These are phyloP conservation scores for Pheosia tremula DNA, from an alignment of 2,888 invertebrate species.

Conservation along the genomic window DNA sequence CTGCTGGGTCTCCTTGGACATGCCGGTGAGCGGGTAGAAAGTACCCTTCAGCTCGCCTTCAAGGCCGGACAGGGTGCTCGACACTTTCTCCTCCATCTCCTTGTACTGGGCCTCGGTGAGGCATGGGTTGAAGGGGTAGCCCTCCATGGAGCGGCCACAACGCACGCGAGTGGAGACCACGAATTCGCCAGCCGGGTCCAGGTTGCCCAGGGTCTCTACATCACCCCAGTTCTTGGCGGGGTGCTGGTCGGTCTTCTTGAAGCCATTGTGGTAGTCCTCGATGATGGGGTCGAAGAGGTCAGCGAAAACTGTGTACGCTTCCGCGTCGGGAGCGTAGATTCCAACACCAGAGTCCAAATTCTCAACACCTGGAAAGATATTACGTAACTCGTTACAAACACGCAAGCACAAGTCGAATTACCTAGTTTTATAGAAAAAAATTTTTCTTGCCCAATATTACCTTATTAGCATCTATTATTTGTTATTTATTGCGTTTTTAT, in stretches of 20 bases:
- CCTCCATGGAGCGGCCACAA: conserved; percentile 97
- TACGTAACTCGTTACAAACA: conserved; percentile 14
- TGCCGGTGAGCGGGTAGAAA: conserved; percentile 97
- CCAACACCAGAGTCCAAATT: conserved; percentile 98
- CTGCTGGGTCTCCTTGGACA: conserved; percentile 98
- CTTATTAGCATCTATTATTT: not conserved
- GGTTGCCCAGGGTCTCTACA: conserved; percentile 93
- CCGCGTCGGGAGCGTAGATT: conserved; percentile 98
- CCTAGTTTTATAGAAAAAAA: not conserved
- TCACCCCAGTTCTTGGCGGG: conserved; percentile 98
- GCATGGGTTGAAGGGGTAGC: conserved; percentile 99
- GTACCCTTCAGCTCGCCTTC: conserved; percentile 96
- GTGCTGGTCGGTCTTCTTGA: conserved; percentile 97
- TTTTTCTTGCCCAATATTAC: not conserved
- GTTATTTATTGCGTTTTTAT: conserved; percentile 5
- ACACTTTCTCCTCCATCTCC: conserved; percentile 97
- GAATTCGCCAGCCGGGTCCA: conserved; percentile 95
- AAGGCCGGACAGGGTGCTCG: conserved; percentile 91
- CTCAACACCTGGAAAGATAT: conserved; percentile 89
- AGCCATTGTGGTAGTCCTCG: conserved; percentile 98
- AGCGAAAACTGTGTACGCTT: conserved; percentile 95
- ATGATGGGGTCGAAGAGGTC: conserved; percentile 99
- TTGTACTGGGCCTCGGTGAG: conserved; percentile 98
- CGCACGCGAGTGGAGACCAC: conserved; percentile 98
- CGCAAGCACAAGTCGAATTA: not conserved